Base-by-base conservation (phyloP, 2,888 invertebrate species). In the Acronicta psi region DNA sequence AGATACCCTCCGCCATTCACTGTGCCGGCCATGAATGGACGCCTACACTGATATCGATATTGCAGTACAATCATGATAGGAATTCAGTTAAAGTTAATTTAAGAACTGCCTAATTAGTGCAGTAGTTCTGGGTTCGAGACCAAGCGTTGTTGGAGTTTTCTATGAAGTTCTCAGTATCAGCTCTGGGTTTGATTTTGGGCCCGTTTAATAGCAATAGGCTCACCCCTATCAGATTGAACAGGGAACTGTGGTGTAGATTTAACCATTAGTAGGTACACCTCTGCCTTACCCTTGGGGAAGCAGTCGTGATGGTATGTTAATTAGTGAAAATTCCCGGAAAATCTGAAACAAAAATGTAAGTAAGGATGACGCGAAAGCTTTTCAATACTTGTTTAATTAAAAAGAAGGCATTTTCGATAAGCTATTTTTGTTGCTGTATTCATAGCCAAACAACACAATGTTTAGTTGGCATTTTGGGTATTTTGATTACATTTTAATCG, bases 21-120 rank as follows among this genome's bases (percentile, higher is more conserved):
- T 56, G 47, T 54, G 13, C 54, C 49, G 52, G 16, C 43, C 54
- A 18, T 54, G 45, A 60, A 65, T 57, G 60, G 45, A 17, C 41
- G 45, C 63, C 63, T 50, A 38, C 50, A 64, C 40, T 25, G 5
- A 13, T 9, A 17, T 47, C 36, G 57, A 60, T 66, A 71, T 66
- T 66, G 57, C 54, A 34, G 42, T 23, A 43, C 13, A 66, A 46
- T 40, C 34, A 40, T 62, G 67, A 62, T 62, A 62, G 43, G 46
- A 66, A 56, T 62, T 56, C 51, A 59, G 52, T 71, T 55, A 57
- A 55, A 70, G 71, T 62, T 20, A 20, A 20, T 20, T 20, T n/a
- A 20, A 5, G 5, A 5, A 20, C 20, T 20, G 20, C 20, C 20
- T n/a, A n/a, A n/a, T n/a, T n/a, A n/a, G n/a, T n/a, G n/a, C n/a